Evolutionary conservation across 2,113 vertebrate genomes (phyloP), one percentile per base, ranked within the genome.

Genomic region (Neolamprologus devosi): DNA sequence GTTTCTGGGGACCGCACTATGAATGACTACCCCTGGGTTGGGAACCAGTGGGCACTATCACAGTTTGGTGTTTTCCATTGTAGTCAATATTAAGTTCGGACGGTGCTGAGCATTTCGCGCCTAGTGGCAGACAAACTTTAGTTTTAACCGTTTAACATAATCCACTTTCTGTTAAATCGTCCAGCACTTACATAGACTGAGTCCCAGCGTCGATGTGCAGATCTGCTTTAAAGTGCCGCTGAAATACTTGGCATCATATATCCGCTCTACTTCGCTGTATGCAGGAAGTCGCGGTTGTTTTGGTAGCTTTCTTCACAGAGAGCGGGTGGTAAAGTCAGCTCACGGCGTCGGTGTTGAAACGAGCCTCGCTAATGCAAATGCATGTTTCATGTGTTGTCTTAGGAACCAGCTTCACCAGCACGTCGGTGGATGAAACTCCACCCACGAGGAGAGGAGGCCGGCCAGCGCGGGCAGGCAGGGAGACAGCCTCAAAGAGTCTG

Each of bases 361-460:
- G 4, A 82, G 23, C 19, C 68, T 55, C 57, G 42, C 78, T 42
- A 58, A 81, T 81, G 88, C 70, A 80, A 79, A 93, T 85, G 81
- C 89, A 49, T 85, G 88, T 89, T 91, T 93, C 63, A 82, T 87
- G 73, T 49, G 93, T 92, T 92, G 94, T 94, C 91, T 89, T 91
- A 82, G 93, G 83, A 93, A 94, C 92, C 85, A 75, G 87, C 47
- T 28, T 70, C 80, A 57, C 58, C 26, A 60, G 79, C 75, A 2
- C 85, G 87, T 88, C 60, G 45, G 84, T 85, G 45, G 80, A 60
- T 81, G 68, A 8, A 75, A 82, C 92, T 91, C 91, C 94, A 33
- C 94, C 93, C 95, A 90, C 92, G 14, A 9, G 3, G 16, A 63
- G 75, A 73, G 47, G 51, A 83, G 49, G 49, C 9, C 13, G 55